Evolutionary conservation across 2,888 invertebrate genomes (phyloP), one percentile per base, ranked within the genome.

Genomic region (Ochlodes sylvanus): DNA sequence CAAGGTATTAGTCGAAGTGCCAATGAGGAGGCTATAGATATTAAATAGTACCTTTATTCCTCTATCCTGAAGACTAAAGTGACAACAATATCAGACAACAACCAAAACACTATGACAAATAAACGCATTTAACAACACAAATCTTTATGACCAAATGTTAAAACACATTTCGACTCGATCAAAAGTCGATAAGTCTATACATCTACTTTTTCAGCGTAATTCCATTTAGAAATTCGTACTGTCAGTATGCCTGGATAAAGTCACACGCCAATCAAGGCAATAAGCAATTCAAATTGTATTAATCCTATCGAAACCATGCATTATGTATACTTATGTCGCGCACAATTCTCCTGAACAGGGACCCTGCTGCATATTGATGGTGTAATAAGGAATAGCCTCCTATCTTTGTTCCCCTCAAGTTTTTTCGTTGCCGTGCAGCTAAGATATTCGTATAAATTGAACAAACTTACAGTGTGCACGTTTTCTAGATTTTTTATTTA

Each of bases 271-370:
- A 89, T 91, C 90, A 90, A 78, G 77, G 81, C 88, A 87, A 90
- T 89, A 88, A 90, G 86, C 87, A 88, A 89, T 90, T 89, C 88
- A 87, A 90, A 90, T 90, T 87, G 76, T 80, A 86, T 87, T 90
- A 90, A 90, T 90, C 89, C 86, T 79, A 77, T 84, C 80, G 80
- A 82, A 84, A 81, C 80, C 82, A 81, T 85, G 82, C 85, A 84
- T 77, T 74, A 77, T 75, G 75, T 77, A 76, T 76, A 74, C n/a
- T n/a, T 75, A 64, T 69, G 69, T 73, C 72, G 69, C 71, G 70
- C 70, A 66, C 81, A 79, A 77, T 78, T 77, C 78, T 77, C 78
- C 81, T 77, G 78, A 76, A 69, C 44, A 54, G 68, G 58, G 70
- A 58, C 63, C 54, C 55, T 56, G 38, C 61, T 67, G 55, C 67